A percentile compares a stretch with the other conserved stretches of the same genome.
Evolutionary conservation across 2,113 vertebrate genomes (phyloP).

Genomic region (Oncorhynchus tshawytscha): DNA sequence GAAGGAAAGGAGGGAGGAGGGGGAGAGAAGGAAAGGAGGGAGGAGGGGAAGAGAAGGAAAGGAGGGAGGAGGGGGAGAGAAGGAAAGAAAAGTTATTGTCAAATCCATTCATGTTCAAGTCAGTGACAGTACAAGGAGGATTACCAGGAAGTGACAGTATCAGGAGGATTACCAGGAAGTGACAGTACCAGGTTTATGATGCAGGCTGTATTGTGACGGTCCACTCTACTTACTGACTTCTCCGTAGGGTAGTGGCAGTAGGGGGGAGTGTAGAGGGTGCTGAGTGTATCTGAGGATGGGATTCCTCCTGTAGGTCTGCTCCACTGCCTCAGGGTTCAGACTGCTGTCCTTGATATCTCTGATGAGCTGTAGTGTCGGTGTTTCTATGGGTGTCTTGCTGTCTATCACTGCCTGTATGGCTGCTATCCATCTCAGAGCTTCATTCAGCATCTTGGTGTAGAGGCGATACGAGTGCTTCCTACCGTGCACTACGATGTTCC

Average conservation of each 20-base stretch:
- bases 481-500: slow-evolving; percentile 88
- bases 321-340: slow-evolving; percentile 84
- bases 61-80: not conserved
- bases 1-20: not conserved
- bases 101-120: not conserved
- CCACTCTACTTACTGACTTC: not conserved
- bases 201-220: not conserved
- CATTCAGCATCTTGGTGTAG: slow-evolving; percentile 87
- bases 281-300: slow-evolving; percentile 91
- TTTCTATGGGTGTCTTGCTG: slow-evolving; percentile 89
- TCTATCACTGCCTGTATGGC: slow-evolving; percentile 90
- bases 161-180: too few relatives aligned
- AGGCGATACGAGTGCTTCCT: slow-evolving; percentile 87
- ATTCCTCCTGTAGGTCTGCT: slow-evolving; percentile 89
- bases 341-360: slow-evolving; percentile 92
- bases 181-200: not conserved
- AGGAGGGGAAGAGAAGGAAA: not conserved
- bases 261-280: slow-evolving; percentile 87
- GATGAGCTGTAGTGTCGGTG: slow-evolving; percentile 90
- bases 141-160: not conserved
- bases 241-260: slow-evolving; percentile 81
- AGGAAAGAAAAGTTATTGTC: not conserved
- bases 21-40: not conserved
- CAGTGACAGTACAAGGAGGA: not conserved
- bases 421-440: slow-evolving; percentile 89